Evolutionary conservation across 2,888 invertebrate genomes (phyloP).

Genomic region (Drosophila leonis): DNA sequence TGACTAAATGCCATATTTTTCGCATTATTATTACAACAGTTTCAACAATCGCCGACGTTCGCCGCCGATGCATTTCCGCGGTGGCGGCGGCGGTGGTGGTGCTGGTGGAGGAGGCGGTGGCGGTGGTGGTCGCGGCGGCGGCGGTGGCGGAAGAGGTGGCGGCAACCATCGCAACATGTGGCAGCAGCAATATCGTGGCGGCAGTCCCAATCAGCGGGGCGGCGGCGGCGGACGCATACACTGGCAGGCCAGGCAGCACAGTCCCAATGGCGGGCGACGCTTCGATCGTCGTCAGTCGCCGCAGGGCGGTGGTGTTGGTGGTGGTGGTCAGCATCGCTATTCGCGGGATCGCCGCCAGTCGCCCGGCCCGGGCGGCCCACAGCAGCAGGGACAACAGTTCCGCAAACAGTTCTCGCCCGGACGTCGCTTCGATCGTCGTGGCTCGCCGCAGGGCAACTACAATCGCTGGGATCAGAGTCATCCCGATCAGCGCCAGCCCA

Average conservation of each 20-base stretch:
- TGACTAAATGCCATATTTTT: conserved; percentile 8
- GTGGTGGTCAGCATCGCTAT: conserved; percentile 50
- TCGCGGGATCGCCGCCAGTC: conserved; percentile 74
- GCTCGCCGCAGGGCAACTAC: conserved; percentile 73
- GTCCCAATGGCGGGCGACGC: conserved; percentile 74
- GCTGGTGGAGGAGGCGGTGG: conserved; percentile 62
- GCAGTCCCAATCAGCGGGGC: conserved; percentile 75
- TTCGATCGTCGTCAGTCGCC: conserved; percentile 76
- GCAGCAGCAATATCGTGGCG: conserved; percentile 63
- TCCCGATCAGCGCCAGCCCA: conserved; percentile 38
- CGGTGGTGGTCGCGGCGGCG: conserved; percentile 60
- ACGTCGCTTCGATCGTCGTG: conserved; percentile 79
- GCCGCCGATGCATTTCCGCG: conserved; percentile 74
- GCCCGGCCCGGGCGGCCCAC: conserved; percentile 47
- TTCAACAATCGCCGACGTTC: conserved; percentile 83
- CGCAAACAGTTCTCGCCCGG: conserved; percentile 77
- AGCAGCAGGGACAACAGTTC: conserved; percentile 72
- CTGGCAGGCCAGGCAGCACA: conserved; percentile 82
- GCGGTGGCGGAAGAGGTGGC: conserved; percentile 63
- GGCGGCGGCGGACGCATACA: conserved; percentile 72
- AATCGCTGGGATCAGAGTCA: conserved; percentile 79
- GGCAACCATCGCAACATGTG: conserved; percentile 74
- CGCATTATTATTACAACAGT: conserved; percentile 50
- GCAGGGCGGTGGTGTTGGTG: conserved; percentile 42
- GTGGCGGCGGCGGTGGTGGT: conserved; percentile 69